These are phyloP conservation scores for Progne subis DNA, from an alignment of 2,113 vertebrate species.

Conservation along the genomic window DNA sequence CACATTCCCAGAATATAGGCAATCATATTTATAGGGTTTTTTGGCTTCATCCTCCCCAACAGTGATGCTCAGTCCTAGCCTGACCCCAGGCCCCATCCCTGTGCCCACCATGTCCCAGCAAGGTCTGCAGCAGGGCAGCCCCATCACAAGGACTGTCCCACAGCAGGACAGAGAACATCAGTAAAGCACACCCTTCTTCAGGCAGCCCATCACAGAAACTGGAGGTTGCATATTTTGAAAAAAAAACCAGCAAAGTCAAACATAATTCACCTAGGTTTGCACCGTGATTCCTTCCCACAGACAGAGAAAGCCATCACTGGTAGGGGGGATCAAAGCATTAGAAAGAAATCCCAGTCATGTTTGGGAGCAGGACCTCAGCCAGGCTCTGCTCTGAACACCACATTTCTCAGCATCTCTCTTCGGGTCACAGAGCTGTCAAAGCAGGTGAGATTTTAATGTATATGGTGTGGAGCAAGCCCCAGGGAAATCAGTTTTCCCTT, in stretches of 20 bases:
- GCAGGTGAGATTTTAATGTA: not conserved
- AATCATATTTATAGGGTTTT: too few species aligned
- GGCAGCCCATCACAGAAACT: not conserved
- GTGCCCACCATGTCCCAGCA: not conserved
- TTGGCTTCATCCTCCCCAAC: too few species aligned
- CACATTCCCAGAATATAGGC: too few species aligned
- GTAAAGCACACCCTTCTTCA: too few species aligned
- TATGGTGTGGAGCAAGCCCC: not conserved
- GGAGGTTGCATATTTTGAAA: not conserved
- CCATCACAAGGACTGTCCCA: rapidly evolving
- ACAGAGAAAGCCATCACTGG: not conserved
- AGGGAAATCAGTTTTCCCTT: conserved; percentile 27
- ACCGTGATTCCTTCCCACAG: not conserved
- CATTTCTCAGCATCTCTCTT: not conserved
- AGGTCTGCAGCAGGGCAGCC: not conserved
- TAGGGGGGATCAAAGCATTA: not conserved
- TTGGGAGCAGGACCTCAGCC: not conserved
- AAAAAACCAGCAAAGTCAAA: not conserved
- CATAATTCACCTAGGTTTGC: not conserved
- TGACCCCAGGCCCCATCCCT: rapidly evolving
- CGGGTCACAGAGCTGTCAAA: not conserved
- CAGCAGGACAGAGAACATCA: not conserved
- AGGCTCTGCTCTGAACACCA: not conserved
- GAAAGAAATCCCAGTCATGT: not conserved
- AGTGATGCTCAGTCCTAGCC: not conserved